Evolutionary conservation across 2,888 invertebrate genomes (phyloP), one percentile per base, ranked within the genome.

Genomic region (Drosophila falleni): DNA sequence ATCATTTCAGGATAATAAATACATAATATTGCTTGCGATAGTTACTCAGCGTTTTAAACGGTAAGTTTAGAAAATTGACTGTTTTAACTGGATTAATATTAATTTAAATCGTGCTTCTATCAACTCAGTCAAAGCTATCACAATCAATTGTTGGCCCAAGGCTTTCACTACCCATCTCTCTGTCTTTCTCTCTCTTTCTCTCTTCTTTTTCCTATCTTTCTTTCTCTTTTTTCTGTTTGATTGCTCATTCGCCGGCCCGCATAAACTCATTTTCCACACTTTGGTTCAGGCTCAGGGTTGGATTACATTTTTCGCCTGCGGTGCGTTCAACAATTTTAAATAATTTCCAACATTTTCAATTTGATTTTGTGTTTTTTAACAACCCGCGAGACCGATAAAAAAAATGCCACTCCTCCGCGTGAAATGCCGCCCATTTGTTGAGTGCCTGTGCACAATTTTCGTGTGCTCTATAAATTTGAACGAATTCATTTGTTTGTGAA

Each of bases 401-500:
- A 55, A 46, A 39, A 8, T 56, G 53, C 39, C 71, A 61, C 65
- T 42, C 67, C 71, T 39, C 16, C n/a, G 11, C 33, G 23, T 33
- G 33, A 51, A 51, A 26, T 31, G 56, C 16, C 33, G 55, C 62
- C 58, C 49, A 42, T 62, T 42, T 42, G 42, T 19, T 42, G 42
- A 42, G 19, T 42, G 9, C 49, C 64, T 19, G 33, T 47, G 44
- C 62, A 71, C 62, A 76, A 78, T 70, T 78, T 77, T 65, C 74
- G 66, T 71, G 78, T 81, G 62, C 70, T 74, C 71, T 63, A 72
- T 82, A 74, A 74, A 80, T 77, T 80, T 80, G 56, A 78, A 64
- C 64, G 72, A 80, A 78, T 73, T 73, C 75, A 81, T 78, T 80
- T 81, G 78, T 78, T 72, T 78, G 78, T 67, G 74, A 60, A 71